Percentiles rank a stretch among this genome's conserved stretches.
These are phyloP conservation scores for Pentalonia nigronervosa DNA, from an alignment of 1,140 invertebrate species.

Conservation along the genomic window DNA sequence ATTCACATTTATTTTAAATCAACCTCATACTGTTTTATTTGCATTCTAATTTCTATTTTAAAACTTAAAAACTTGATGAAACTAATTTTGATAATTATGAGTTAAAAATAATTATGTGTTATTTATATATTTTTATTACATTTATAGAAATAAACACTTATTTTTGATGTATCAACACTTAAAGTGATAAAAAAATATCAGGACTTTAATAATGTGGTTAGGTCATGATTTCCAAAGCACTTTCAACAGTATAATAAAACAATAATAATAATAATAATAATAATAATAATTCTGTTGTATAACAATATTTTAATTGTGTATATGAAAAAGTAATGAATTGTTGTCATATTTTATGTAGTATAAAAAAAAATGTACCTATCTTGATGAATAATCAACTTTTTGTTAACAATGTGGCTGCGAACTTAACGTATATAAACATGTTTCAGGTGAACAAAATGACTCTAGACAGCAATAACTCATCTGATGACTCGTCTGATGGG, in stretches of 20 bases:
- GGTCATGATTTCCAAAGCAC: background rate
- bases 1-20: too few relatives aligned
- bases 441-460: constrained; percentile 93
- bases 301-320: background rate
- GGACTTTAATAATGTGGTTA: background rate
- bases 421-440: constrained; percentile 27
- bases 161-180: background rate
- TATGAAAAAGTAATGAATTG: background rate
- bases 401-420: background rate
- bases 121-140: too few relatives aligned
- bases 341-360: background rate
- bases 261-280: background rate
- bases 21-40: too few relatives aligned
- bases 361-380: too few relatives aligned
- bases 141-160: background rate
- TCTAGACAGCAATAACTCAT: constrained; percentile 66
- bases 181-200: background rate
- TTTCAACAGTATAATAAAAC: background rate
- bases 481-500: constrained; percentile 64
- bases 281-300: background rate
- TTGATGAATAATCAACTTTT: background rate
- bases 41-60: too few relatives aligned
- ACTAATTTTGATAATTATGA: too few relatives aligned
- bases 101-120: too few relatives aligned
- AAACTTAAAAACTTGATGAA: too few relatives aligned